Base-by-base conservation (phyloP, 2,113 vertebrate species). In the Tonatia bakeri region DNA sequence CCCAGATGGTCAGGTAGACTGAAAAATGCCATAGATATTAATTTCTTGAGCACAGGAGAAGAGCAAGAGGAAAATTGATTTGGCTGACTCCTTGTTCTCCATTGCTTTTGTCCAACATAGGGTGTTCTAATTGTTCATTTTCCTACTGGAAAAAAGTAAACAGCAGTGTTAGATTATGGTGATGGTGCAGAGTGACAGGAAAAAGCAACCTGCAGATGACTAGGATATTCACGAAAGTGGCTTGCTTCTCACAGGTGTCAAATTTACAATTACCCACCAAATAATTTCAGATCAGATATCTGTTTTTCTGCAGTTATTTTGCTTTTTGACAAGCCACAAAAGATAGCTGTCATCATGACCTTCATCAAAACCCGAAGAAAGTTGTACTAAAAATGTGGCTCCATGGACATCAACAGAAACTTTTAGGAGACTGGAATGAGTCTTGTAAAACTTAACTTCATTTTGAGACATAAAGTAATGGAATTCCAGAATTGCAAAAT, bases 211-310 rank as follows among this genome's bases (percentile, higher is more conserved):
- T 97, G 96, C 69, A 96, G 92, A 86, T 94, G 95, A 97, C 12
- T 61, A 38, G n/a, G 70, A 72, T 38, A 61, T 67, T 24, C 26
- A 76, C 47, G 64, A 94, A 93, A 87, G 79, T 93, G 86, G 59
- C 75, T 96, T 92, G 65, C 73, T 98, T 98, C 97, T 98, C 98
- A 98, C 93, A 97, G 72, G 87, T 97, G 98, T 98, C 97, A 95
- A 47, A 91, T 98, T 98, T 84, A 86, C 83, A 97, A 90, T 96
- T 97, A 94, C 90, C 73, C 70, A 97, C 77, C 94, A 97, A 98
- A 84, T 90, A 96, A 97, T 86, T 97, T 97, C 87, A 84, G 90
- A 97, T 98, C 96, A 92, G 59, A 81, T 96, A 31, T 97, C 96
- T 90, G 96, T 91, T 98, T 98, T 28, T 94, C 94, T 97, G 45